These are phyloP conservation scores for Danaus plexippus DNA, from an alignment of 1,140 invertebrate species.

Conservation along the genomic window DNA sequence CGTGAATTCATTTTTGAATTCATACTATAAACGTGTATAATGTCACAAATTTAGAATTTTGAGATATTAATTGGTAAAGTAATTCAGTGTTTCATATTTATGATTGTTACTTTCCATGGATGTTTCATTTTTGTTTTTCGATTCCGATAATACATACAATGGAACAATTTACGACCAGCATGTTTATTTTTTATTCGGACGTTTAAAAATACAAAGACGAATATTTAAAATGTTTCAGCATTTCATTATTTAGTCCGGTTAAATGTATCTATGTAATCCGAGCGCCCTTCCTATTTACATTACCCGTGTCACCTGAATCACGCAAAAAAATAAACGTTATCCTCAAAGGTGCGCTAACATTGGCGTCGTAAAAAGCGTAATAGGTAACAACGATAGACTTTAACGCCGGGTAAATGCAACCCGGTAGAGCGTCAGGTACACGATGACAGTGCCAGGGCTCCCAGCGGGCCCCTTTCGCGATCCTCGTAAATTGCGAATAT, in stretches of 20 bases:
- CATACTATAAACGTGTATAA: too few relatives aligned
- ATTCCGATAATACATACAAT: too few relatives aligned
- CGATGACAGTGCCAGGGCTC: slow-evolving; percentile 62
- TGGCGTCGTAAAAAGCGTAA: slow-evolving; percentile 39
- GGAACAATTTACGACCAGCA: too few relatives aligned
- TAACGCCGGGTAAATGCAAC: slow-evolving; percentile 44
- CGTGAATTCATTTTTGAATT: too few relatives aligned
- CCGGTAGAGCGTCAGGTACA: slow-evolving; percentile 40
- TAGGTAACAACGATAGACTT: slow-evolving; percentile 44
- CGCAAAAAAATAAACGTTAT: slow-evolving; percentile 27
- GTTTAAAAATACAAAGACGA: too few relatives aligned
- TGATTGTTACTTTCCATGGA: too few relatives aligned
- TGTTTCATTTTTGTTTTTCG: too few relatives aligned
- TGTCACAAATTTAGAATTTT: too few relatives aligned
- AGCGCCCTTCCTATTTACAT: slow-evolving; percentile 14
- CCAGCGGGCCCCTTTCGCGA: slow-evolving; percentile 52
- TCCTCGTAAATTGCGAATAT: slow-evolving; percentile 70
- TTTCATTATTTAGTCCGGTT: slow-evolving; percentile 12
- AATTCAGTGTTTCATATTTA: too few relatives aligned
- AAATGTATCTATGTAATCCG: slow-evolving; percentile 15
- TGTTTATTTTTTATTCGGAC: too few relatives aligned
- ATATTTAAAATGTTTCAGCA: too few relatives aligned
- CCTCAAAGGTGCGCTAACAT: slow-evolving; percentile 37
- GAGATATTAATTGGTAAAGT: too few relatives aligned
- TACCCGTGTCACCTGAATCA: slow-evolving; percentile 21